Conservation (phyloP, 2,888 invertebrate species). For the Saturnia pavonia region DNA sequence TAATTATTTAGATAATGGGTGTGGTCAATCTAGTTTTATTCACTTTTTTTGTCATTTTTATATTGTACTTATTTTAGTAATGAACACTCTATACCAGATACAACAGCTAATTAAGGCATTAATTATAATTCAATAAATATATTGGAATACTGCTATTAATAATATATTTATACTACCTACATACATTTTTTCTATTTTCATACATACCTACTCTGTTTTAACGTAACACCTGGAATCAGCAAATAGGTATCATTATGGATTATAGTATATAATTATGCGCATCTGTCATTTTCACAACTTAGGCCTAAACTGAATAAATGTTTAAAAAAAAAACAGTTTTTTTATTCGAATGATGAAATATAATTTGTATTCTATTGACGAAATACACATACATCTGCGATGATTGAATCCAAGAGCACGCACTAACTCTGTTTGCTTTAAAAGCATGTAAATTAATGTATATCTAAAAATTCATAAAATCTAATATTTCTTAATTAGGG, state of each 20-base stretch:
- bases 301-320: background rate
- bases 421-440: background rate
- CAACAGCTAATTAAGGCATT: conserved; percentile 5
- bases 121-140: conserved; percentile 1
- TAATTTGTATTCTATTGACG: background rate
- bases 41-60: background rate
- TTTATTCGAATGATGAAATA: too few relatives aligned
- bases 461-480: background rate
- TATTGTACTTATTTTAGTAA: background rate
- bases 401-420: background rate
- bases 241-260: background rate
- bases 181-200: background rate
- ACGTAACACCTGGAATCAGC: background rate
- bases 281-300: background rate
- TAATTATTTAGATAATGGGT: background rate
- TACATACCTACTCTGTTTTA: conserved; percentile 3
- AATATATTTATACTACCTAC: conserved; percentile 15
- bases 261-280: background rate
- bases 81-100: conserved; percentile 3
- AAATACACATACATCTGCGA: background rate
- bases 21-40: background rate
- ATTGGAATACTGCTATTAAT: conserved; percentile 9
- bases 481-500: background rate
- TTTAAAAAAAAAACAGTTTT: background rate
- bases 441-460: background rate